Evolutionary conservation across 2,888 invertebrate genomes (phyloP).

Genomic region (Bimastos eiseni): DNA sequence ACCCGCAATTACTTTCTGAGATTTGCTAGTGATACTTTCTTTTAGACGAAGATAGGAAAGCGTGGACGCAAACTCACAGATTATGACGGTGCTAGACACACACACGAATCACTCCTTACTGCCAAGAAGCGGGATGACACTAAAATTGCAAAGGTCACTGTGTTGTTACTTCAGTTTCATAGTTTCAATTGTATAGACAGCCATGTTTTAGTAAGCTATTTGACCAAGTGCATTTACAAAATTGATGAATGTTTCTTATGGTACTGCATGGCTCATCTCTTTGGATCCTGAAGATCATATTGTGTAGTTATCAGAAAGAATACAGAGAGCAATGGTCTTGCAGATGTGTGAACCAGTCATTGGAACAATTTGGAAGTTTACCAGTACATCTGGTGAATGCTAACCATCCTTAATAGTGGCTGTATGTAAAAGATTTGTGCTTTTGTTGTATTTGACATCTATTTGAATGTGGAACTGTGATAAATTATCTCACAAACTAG

Average conservation of each 20-base stretch:
- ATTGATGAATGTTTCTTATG: neutral
- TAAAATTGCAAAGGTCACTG: constrained; percentile 68
- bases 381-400: neutral
- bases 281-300: neutral
- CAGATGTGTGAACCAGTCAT: neutral
- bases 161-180: neutral
- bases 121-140: constrained; percentile 88
- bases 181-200: neutral
- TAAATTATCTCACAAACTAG: neutral
- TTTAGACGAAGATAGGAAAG: constrained; percentile 92
- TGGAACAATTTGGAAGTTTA: constrained; percentile 3
- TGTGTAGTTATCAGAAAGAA: neutral
- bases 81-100: constrained; percentile 93
- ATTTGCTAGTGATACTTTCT: neutral
- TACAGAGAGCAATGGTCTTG: neutral
- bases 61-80: constrained; percentile 93
- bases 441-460: neutral
- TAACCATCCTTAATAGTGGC: neutral
- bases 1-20: neutral
- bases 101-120: constrained; percentile 82
- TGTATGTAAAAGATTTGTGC: neutral
- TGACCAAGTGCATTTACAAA: neutral
- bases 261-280: neutral
- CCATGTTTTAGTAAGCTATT: neutral
- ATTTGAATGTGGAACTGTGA: neutral